A percentile compares a stretch with the other conserved stretches of the same genome.
Conservation (phyloP, 2,888 invertebrate genomes). For the Strigamia maritima region DNA sequence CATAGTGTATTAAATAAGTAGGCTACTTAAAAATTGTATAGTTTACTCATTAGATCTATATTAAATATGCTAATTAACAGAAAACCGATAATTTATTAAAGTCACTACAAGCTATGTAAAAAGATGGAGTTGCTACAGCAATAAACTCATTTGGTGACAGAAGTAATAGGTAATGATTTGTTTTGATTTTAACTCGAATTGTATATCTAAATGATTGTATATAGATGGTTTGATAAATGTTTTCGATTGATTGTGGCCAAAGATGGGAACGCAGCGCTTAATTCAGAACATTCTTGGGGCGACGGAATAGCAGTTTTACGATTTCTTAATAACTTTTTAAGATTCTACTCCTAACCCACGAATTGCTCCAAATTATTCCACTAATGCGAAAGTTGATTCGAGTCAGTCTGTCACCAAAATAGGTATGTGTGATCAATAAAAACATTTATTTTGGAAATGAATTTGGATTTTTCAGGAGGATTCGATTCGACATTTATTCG, state of each 20-base stretch:
- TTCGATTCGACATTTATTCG: conserved; percentile 78
- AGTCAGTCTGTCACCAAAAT: conserved; percentile 58
- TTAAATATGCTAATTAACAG: not conserved
- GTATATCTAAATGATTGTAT: conserved; percentile 44
- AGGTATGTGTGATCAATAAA: conserved; percentile 53
- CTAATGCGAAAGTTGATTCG: not conserved
- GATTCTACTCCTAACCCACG: conserved; percentile 57
- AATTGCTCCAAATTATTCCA: conserved; percentile 53
- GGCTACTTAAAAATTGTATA: not conserved
- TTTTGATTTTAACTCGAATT: conserved; percentile 19
- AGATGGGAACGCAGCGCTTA: conserved; percentile 81
- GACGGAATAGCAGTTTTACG: conserved; percentile 96
- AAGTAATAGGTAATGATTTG: conserved; percentile 57
- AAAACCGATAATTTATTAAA: too few species aligned
- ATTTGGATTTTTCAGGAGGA: not conserved
- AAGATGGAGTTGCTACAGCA: too few species aligned
- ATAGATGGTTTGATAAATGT: conserved; percentile 96
- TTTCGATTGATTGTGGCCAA: conserved; percentile 79
- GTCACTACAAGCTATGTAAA: too few species aligned
- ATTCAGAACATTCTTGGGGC: conserved; percentile 99
- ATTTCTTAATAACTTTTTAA: conserved; percentile 72
- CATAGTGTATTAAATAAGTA: conserved; percentile 48
- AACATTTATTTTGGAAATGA: not conserved
- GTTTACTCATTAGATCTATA: not conserved
- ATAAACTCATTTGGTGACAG: too few species aligned